Evolutionary conservation across 2,113 vertebrate species (phyloP), one percentile per base, ranked within the genome.

Genomic region (Promerops cafer): DNA sequence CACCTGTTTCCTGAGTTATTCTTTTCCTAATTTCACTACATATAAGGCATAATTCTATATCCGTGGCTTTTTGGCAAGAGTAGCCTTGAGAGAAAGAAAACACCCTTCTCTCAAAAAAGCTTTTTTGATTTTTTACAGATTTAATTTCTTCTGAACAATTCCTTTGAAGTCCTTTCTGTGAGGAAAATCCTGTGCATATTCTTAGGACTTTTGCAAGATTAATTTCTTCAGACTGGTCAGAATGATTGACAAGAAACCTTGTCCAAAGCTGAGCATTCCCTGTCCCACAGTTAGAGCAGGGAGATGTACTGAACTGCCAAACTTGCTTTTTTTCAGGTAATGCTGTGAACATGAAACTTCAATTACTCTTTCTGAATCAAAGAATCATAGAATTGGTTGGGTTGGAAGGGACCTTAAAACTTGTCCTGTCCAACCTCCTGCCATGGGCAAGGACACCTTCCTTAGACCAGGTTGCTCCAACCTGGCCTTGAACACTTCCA

Each of bases 11-110:
- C 30, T n/a, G 33, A 66, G 33, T 85, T 84, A 65, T 53, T 84
- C 11, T 93, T 85, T 82, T 91, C 60, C 35, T 69, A 31, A 65
- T 91, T 76, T 82, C 88, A 23, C 26, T 87, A 79, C 28, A 27
- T 64, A 57, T 78, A 63, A 81, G 33, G 28, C 54, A 74, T 50
- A 47, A 70, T 45, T 93, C 63, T 60, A 47, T 42, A 72, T 22
- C 54, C 39, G 26, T 16, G 15, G 2, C 24, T 85, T 87, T 70
- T 79, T 91, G 82, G 59, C 65, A 84, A 37, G 30, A 30, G 19
- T 24, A 87, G 21, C 17, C 37, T 72, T 69, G 70, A n/a, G 10
- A 90, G 63, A 80, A 80, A 68, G 50, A 39, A 87, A 95, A 53
- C 35, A 85, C 35, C 6, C 20, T 71, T 68, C 54, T 81, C 30